Conservation (phyloP, 2,797 vertebrate genomes). For the Clarias platycephalus region DNA sequence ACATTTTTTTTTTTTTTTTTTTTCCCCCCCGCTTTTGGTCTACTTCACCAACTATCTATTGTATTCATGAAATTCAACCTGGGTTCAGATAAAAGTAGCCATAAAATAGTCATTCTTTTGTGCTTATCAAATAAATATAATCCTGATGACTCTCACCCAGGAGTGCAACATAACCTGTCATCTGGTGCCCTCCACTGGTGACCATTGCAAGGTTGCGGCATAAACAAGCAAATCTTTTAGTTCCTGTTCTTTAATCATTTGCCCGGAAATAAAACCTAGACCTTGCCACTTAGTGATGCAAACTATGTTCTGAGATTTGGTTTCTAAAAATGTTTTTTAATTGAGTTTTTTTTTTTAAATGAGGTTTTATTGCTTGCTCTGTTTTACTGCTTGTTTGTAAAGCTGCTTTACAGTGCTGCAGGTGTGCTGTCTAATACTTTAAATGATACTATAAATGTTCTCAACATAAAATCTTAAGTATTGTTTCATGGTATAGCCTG, state of each 20-base stretch:
- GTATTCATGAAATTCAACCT: constrained; percentile 30
- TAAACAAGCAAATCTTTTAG: not conserved
- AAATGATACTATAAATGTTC: no score
- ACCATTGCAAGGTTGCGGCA: not conserved
- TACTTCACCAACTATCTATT: constrained; percentile 23
- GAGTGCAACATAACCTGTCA: not conserved
- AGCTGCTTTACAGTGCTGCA: no score
- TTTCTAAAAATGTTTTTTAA: not conserved
- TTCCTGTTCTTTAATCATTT: not conserved
- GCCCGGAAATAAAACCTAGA: not conserved
- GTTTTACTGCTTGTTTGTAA: no score
- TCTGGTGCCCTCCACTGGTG: constrained; percentile 39
- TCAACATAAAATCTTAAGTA: no score
- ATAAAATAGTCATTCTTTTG: constrained; percentile 27
- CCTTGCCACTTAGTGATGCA: not conserved
- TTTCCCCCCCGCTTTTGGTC: not conserved
- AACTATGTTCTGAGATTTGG: not conserved
- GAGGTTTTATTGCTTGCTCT: no score
- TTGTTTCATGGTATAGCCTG: no score
- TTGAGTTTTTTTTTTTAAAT: no score
- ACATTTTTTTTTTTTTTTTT: not conserved
- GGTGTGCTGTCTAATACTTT: no score
- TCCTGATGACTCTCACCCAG: not conserved
- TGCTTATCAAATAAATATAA: constrained; percentile 19
- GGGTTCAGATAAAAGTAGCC: constrained; percentile 41